These are phyloP conservation scores for Silurus meridionalis DNA, from an alignment of 2,113 vertebrate species.

Conservation along the genomic window DNA sequence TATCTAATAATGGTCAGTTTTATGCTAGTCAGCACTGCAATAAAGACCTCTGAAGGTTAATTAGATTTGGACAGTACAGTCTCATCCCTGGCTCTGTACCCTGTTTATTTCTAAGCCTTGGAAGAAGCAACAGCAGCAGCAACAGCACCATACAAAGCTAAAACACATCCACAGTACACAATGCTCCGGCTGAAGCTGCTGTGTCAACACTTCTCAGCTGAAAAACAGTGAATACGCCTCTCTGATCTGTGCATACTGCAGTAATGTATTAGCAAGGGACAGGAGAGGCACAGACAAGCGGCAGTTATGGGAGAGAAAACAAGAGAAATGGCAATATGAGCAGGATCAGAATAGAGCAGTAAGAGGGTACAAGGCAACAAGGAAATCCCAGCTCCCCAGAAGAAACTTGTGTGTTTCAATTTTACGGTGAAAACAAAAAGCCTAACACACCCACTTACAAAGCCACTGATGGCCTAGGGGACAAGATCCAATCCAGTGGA, in stretches of 20 bases:
- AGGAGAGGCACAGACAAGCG: slow-evolving; percentile 3
- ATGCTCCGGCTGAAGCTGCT: slow-evolving; percentile 18
- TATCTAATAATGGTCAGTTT: neutral
- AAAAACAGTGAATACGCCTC: slow-evolving; percentile 21
- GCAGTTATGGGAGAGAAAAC: slow-evolving; percentile 5
- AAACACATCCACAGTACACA: slow-evolving; percentile 9
- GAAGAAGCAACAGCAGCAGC: neutral
- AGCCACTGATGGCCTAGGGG: neutral
- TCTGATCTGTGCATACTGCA: slow-evolving; percentile 56
- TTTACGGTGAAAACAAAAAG: neutral
- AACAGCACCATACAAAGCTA: neutral
- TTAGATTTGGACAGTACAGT: slow-evolving; percentile 24
- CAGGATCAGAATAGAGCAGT: slow-evolving; percentile 40
- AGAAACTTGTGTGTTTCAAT: neutral
- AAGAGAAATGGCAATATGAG: slow-evolving; percentile 3
- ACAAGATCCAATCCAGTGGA: neutral
- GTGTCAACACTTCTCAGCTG: slow-evolving; percentile 37
- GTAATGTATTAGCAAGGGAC: slow-evolving; percentile 53
- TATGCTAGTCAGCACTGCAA: slow-evolving; percentile 5
- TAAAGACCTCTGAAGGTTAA: slow-evolving; percentile 33
- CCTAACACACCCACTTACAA: neutral
- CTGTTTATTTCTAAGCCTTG: slow-evolving; percentile 14
- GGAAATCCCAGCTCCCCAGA: neutral
- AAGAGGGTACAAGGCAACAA: neutral
- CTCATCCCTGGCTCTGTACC: neutral